Base-by-base conservation (phyloP, 2,888 invertebrate species). In the Girardia tigrina region DNA sequence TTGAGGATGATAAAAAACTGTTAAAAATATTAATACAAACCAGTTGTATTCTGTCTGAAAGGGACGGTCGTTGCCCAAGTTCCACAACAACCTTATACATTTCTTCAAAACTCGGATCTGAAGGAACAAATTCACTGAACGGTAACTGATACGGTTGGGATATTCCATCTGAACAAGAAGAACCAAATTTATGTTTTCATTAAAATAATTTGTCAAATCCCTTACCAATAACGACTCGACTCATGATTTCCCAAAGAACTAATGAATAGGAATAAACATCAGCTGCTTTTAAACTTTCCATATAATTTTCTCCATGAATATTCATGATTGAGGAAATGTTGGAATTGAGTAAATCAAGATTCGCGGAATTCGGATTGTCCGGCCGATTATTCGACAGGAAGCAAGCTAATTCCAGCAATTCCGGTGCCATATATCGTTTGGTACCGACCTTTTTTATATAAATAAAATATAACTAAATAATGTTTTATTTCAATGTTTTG, bases 201-300 rank as follows among this genome's bases (percentile, higher is more conserved):
- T n/a, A n/a, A n/a, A n/a, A n/a, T n/a, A n/a, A n/a, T n/a, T n/a
- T n/a, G n/a, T n/a, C n/a, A n/a, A n/a, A n/a, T n/a, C n/a, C n/a
- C n/a, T 4, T 8, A 56, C 56, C 56, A 56, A 56, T 12, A 69
- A 26, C 23, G 8, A n/a, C 27, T 4, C 83, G 77, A 0, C 93
- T 90, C 71, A 91, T 89, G 80, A 95, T 88, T 84, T 97, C 95
- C 95, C 95, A 95, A 1, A 95, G 86, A 12, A 95, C 93, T 78
- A 95, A 87, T 1, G 93, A 94, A 83, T 92, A 94, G 0, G 95
- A 95, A 82, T 97, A 97, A 89, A 95, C 94, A 84, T 97, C 95
- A 1, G 74, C 74, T 20, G 74, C 74, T 20, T 56, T 42, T 23
- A 74, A 42, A 56, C 29, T 42, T 23, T 74, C 74, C 23, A 74